Conservation (phyloP, 2,797 vertebrate genomes). For the Lepilemur septentrionalis region DNA sequence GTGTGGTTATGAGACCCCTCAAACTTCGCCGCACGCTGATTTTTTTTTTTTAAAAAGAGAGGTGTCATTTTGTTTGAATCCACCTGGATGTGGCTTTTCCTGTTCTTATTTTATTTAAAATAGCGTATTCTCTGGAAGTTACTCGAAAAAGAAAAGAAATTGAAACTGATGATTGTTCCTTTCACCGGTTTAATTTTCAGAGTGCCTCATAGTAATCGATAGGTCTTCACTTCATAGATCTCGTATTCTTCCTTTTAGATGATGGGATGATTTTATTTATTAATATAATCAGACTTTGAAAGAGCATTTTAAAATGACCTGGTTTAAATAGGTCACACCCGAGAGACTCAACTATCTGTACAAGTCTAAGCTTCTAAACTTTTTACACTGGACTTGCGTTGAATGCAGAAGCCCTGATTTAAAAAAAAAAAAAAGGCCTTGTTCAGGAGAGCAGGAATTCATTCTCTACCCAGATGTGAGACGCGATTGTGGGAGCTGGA, state of each 20-base stretch:
- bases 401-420: background rate
- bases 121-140: constrained; percentile 13
- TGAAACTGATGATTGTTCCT: constrained; percentile 43
- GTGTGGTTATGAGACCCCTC: background rate
- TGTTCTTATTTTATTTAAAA: constrained; percentile 35
- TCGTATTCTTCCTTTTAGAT: background rate
- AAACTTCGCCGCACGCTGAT: background rate
- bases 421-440: background rate
- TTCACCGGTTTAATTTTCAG: background rate
- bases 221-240: background rate
- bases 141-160: constrained; percentile 62
- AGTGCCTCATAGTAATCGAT: background rate
- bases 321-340: constrained; percentile 36
- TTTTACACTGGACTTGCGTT: background rate
- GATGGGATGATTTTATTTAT: background rate
- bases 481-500: background rate
- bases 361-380: background rate
- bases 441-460: background rate
- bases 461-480: background rate
- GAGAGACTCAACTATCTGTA: background rate
- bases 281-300: background rate
- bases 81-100: background rate
- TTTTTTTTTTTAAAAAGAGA: background rate
- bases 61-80: background rate
- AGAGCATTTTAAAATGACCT: background rate